Evolutionary conservation across 2,888 invertebrate genomes (phyloP).

Genomic region (Cremastinae sp.): DNA sequence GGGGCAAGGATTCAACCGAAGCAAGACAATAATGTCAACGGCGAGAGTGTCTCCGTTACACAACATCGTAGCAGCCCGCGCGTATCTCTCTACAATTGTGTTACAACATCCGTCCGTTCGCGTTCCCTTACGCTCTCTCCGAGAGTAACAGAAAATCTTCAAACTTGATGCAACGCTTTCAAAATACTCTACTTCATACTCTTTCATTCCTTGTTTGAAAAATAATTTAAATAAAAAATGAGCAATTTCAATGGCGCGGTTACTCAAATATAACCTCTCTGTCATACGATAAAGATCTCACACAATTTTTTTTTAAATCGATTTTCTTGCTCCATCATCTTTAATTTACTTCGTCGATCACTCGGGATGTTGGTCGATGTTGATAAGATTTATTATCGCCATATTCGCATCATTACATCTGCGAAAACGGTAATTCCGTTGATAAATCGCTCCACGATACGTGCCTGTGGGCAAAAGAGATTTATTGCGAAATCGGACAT

Average conservation of each 20-base stretch:
- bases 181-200: not conserved
- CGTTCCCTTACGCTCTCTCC: no score
- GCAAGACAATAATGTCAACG: conserved; percentile 49
- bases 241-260: no score
- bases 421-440: conserved; percentile 26
- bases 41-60: conserved; percentile 47
- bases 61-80: conserved; percentile 27
- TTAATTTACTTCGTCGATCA: not conserved
- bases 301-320: no score
- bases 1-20: conserved; percentile 24
- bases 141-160: no score
- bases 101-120: conserved; percentile 11
- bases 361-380: not conserved
- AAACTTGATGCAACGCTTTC: no score
- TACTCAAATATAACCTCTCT: no score
- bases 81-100: conserved; percentile 31
- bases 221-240: no score
- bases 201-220: no score
- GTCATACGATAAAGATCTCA: no score
- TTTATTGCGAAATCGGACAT: conserved; percentile 27
- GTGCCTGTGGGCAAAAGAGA: conserved; percentile 17
- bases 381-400: conserved; percentile 30
- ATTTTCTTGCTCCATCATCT: not conserved
- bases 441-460: conserved; percentile 1
- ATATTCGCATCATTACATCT: conserved; percentile 33